phyloP scores from a whole-genome alignment of 2,113 vertebrate species.

The Daubentonia madagascariensis region DNA sequence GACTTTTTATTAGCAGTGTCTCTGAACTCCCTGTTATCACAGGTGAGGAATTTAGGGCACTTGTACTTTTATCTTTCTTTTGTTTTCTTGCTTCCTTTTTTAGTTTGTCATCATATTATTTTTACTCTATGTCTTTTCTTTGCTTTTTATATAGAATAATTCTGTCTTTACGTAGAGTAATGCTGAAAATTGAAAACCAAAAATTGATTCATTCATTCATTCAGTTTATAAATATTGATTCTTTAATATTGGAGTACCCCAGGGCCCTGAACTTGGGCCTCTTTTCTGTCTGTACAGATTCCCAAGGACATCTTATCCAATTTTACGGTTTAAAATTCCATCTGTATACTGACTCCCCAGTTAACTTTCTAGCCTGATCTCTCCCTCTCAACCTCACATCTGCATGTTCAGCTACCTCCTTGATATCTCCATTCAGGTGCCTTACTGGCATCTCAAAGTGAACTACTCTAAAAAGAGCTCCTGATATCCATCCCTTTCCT shows the following conservation, averaged over 20 bases:
- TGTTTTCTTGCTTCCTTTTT: not conserved
- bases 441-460: not conserved
- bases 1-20: not conserved
- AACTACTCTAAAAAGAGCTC: not conserved
- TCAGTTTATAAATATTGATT: not conserved
- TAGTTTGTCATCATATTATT: not conserved
- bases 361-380: not conserved
- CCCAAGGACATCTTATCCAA: not conserved
- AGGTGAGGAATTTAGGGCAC: not conserved
- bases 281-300: not conserved
- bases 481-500: not conserved
- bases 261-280: not conserved
- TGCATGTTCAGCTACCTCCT: not conserved
- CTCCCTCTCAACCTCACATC: not conserved
- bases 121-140: not conserved
- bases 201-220: constrained; percentile 6
- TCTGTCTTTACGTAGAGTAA: not conserved
- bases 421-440: not conserved
- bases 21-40: not conserved
- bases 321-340: not conserved
- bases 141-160: not conserved
- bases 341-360: not conserved
- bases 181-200: constrained; percentile 11
- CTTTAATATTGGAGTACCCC: not conserved
- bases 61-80: not conserved